Percentiles rank a stretch among this genome's conserved stretches.
Evolutionary conservation across 2,888 invertebrate species (phyloP).

Genomic region (Caenorhabditis macrosperma): DNA sequence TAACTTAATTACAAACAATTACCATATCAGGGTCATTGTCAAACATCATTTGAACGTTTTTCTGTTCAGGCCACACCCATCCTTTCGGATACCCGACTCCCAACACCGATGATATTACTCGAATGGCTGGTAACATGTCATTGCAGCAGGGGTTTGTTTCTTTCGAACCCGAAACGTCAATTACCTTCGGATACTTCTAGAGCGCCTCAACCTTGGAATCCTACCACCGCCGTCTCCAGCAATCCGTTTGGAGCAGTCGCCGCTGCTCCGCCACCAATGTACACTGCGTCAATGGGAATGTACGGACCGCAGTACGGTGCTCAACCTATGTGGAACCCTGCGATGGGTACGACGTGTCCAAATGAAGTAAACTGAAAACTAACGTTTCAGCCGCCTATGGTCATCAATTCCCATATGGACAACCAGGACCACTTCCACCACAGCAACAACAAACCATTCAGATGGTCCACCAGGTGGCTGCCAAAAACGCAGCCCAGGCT

Average conservation of each 20-base stretch:
- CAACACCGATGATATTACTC: constrained; percentile 48
- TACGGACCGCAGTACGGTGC: constrained; percentile 40
- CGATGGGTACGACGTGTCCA: constrained; percentile 28
- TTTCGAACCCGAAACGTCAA: not conserved
- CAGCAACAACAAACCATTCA: constrained; percentile 56
- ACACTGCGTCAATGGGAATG: constrained; percentile 54
- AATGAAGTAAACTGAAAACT: not conserved
- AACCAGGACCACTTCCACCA: constrained; percentile 33
- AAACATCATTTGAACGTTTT: not conserved
- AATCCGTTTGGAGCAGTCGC: constrained; percentile 54
- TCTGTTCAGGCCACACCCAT: constrained; percentile 3
- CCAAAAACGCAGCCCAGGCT: constrained; percentile 47
- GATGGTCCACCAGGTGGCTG: constrained; percentile 54
- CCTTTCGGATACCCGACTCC: constrained; percentile 36
- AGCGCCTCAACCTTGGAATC: constrained; percentile 32
- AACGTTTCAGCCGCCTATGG: constrained; percentile 26
- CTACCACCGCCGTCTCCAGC: constrained; percentile 40
- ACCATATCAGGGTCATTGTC: too few species aligned
- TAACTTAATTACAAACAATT: too few species aligned
- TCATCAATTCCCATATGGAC: constrained; percentile 27
- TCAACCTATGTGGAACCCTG: constrained; percentile 55
- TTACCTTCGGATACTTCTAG: constrained; percentile 1
- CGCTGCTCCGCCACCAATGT: constrained; percentile 44
- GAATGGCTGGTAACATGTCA: constrained; percentile 61
- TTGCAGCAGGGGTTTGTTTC: constrained; percentile 19